These are phyloP conservation scores for Toxotes lorentzi DNA, from an alignment of 2,797 vertebrate genomes.

Conservation along the genomic window DNA sequence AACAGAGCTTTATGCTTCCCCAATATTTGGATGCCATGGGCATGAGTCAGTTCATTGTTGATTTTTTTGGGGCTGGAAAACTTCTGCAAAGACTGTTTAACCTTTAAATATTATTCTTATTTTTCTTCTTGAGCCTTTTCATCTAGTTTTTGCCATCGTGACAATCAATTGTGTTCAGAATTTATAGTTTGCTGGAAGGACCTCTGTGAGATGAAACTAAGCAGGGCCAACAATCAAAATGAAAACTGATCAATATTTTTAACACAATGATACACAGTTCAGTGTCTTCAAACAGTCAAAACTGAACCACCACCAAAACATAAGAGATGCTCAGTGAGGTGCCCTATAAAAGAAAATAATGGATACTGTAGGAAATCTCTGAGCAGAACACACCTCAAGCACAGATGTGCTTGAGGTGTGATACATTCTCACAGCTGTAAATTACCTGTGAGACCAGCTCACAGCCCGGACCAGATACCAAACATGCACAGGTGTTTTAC, in stretches of 20 bases:
- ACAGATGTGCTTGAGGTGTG: no score
- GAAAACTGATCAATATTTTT: not conserved
- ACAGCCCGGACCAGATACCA: no score
- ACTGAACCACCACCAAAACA: no score
- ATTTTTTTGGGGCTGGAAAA: conserved; percentile 31
- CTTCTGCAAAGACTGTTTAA: conserved; percentile 9
- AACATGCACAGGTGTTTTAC: no score
- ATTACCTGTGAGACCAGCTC: no score
- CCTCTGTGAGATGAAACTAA: not conserved
- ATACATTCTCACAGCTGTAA: no score
- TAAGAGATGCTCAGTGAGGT: not conserved
- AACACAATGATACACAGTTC: not conserved
- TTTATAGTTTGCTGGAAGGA: not conserved
- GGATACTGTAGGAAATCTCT: not conserved
- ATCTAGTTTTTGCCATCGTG: not conserved
- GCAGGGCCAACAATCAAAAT: not conserved
- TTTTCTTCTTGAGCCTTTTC: not conserved
- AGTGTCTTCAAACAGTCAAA: no score
- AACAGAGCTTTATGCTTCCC: conserved; percentile 10
- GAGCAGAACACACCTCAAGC: no score
- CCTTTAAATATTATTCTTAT: conserved; percentile 4
- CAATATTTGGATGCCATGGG: conserved; percentile 14
- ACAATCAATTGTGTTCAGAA: not conserved
- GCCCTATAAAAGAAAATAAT: not conserved
- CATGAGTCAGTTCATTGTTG: conserved; percentile 34